Evolutionary conservation across 53 echinoderm and acorn worm genomes (phyloP), one percentile per base, ranked within the genome.

Genomic region (Holothuria scabra): DNA sequence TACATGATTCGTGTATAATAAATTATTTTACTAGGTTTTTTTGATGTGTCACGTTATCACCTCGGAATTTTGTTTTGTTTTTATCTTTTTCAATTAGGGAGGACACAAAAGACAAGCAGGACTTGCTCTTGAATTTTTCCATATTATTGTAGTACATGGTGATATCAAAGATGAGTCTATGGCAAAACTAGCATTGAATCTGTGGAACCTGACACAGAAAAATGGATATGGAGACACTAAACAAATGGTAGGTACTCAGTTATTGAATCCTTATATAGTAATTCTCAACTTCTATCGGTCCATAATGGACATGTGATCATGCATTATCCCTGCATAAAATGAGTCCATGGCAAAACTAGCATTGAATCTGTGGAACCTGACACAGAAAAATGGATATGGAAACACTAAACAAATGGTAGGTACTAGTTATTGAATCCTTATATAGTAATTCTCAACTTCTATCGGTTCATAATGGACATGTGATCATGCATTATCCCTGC

Each of bases 141-240:
- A 99, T 62, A 87, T 80, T 22, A 93, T 99, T 63, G 32, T 95
- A 10, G 81, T 90, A 28, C 91, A 93, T 67, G 99, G 91, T 58
- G 93, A 99, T 67, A 28, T 99, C 8, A 66, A 83, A n/a, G 70
- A 95, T 59, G 85, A 84, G 2, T 81, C 90, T 29, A 90, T 95
- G 66, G 84, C 91, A 13, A 87, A 86, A 20, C 65, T 99, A 52
- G 93, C 99, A 10, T 89, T 85, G 46, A 99, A 99, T 56, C 99
- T 99, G 12, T 99, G 99, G 99, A 92, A 94, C 60, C 94, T 99
- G 12, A 87, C 94, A n/a, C 94, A 99, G 89, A 99, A 99, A 76
- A 89, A 99, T 60, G 99, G 99, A 11, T 86, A 94, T 18, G 94
- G 85, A 26, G 99, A 99, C 33, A 95, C 99, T 11, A 99, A 94